These are phyloP conservation scores for Adela reaumurella DNA, from an alignment of 2,888 invertebrate genomes.

Conservation along the genomic window DNA sequence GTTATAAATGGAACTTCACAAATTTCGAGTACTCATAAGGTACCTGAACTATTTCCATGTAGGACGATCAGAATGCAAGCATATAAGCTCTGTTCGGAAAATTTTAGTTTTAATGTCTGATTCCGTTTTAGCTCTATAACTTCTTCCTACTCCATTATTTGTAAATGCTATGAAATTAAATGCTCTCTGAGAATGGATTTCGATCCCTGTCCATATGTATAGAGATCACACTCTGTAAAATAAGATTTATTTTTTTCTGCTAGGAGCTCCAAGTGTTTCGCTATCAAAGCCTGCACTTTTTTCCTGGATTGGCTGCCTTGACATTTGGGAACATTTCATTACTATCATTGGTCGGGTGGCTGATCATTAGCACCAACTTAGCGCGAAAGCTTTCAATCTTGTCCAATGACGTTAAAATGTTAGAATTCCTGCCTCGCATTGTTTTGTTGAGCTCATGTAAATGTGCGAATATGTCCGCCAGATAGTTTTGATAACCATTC, in stretches of 20 bases:
- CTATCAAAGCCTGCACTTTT: conserved; percentile 11
- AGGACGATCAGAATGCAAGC: too few relatives aligned
- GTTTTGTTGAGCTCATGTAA: conserved; percentile 12
- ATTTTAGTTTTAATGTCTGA: conserved; percentile 10
- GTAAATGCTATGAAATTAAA: conserved; percentile 9
- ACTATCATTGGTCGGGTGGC: conserved; percentile 12
- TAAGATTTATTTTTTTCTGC: conserved; percentile 4
- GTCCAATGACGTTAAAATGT: conserved; percentile 12
- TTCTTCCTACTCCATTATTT: conserved; percentile 10
- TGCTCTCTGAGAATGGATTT: conserved; percentile 9
- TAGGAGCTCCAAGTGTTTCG: conserved; percentile 7
- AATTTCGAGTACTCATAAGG: too few relatives aligned
- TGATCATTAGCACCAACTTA: conserved; percentile 12
- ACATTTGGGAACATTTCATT: conserved; percentile 14
- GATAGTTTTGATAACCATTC: conserved; percentile 9
- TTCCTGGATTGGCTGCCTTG: conserved; percentile 12
- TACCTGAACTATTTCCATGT: too few relatives aligned
- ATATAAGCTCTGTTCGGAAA: conserved; percentile 7
- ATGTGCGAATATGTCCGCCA: conserved; percentile 11
- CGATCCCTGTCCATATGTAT: conserved; percentile 9
- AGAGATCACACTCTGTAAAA: conserved; percentile 6
- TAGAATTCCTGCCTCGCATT: conserved; percentile 12
- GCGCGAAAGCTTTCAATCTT: conserved; percentile 10
- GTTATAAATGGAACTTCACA: too few relatives aligned
- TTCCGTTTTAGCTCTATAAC: conserved; percentile 7